Evolutionary conservation across 2,888 invertebrate genomes (phyloP), one percentile per base, ranked within the genome.

Genomic region (Callyntrura guangdongensis): DNA sequence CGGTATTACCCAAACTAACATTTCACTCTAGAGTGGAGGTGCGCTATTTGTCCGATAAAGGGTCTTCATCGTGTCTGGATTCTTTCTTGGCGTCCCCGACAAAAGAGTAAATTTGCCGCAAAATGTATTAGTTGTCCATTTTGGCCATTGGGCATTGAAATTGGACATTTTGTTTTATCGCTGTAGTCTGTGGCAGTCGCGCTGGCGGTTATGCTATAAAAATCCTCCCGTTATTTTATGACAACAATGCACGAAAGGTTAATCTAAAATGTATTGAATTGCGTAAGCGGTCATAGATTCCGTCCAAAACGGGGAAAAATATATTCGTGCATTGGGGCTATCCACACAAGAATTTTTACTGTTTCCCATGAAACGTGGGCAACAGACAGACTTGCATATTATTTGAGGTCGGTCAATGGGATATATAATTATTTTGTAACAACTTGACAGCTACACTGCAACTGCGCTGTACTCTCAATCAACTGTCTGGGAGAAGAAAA

Each of bases 181-280:
- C 17, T 5, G 27, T 67, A 9, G 45, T 20, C 8, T 14, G 20
- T 49, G 49, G 36, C 36, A 74, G 47, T 47, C n/a, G 82, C 11
- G 25, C 14, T 25, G 25, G 49, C 53, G 47, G 49, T 47, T 14
- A 8, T 22, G 45, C 74, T 85, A 69, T 86, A 61, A 88, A 82
- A 79, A 74, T 67, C 67, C 25, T 67, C 17, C 25, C 22, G 36
- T n/a, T 91, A 74, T 83, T 67, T 91, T 87, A 91, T 91, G 91
- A 64, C 22, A n/a, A n/a, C 9, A 36, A 49, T 11, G 59, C 91
- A 91, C 91, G 91, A 81, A 91, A 87, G 45, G 56, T 67, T 88
- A 88, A 91, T 91, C 69, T 85, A 81, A 84, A 82, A 49, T 25
- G 79, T 67, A 88, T 84, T 91, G 83, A 87, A 86, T 77, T 86